A percentile compares a stretch with the other conserved stretches of the same genome.
Evolutionary conservation across 2,113 vertebrate species (phyloP).

Genomic region (Euleptes europaea): DNA sequence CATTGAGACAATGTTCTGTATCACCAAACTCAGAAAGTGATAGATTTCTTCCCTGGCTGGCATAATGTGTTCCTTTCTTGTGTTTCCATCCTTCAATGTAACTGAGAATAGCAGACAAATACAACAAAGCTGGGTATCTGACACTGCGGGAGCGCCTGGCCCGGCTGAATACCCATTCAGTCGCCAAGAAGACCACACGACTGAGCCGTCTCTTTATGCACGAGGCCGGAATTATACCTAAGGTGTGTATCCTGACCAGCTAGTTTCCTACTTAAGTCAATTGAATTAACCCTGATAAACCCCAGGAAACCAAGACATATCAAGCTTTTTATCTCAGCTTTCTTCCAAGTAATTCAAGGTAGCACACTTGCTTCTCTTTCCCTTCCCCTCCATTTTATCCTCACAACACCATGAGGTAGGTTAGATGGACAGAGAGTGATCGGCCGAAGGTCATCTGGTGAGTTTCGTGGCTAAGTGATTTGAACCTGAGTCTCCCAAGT

Average conservation of each 20-base stretch:
- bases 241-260: constrained; percentile 68
- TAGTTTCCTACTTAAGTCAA: neutral
- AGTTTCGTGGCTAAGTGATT: no score
- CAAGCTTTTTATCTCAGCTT: no score
- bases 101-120: constrained; percentile 85
- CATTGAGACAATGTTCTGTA: no score
- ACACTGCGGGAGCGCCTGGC: constrained; percentile 87
- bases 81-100: neutral
- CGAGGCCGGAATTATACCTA: constrained; percentile 86
- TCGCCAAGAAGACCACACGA: constrained; percentile 91
- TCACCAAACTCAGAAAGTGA: neutral
- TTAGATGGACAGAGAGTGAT: no score
- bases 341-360: no score
- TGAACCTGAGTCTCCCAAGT: no score
- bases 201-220: constrained; percentile 89
- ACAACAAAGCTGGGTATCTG: constrained; percentile 85
- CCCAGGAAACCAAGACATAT: no score
- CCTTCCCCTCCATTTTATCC: no score
- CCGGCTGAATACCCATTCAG: constrained; percentile 89
- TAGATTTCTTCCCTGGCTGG: neutral
- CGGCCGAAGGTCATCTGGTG: no score
- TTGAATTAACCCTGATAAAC: neutral
- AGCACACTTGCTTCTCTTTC: no score
- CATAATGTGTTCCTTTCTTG: neutral
- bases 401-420: no score